Percentiles rank a stretch among this genome's conserved stretches.
phyloP scores from a whole-genome alignment of 2,888 invertebrate genomes.

The Gerris lacustris region DNA sequence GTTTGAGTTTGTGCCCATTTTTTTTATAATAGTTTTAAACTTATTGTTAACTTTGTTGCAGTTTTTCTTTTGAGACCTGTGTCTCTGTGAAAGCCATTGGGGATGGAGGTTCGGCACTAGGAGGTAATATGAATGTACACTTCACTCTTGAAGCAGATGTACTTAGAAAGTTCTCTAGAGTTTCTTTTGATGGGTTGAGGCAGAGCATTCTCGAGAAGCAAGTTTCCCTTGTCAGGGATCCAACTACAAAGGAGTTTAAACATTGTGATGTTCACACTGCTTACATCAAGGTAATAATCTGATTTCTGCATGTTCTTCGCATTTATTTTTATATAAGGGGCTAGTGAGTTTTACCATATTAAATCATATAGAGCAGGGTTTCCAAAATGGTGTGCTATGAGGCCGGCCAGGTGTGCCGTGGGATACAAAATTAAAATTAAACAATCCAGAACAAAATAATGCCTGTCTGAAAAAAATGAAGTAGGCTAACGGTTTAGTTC shows the following conservation, averaged over 20 bases:
- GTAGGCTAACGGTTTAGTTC: too few species aligned
- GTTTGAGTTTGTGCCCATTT: too few species aligned
- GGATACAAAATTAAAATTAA: too few species aligned
- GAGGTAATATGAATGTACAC: conserved; percentile 44
- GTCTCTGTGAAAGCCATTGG: conserved; percentile 56
- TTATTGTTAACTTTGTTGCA: conserved; percentile 30
- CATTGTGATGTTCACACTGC: conserved; percentile 65
- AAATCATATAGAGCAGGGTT: too few species aligned
- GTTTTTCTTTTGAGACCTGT: conserved; percentile 71
- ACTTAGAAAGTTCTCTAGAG: conserved; percentile 63
- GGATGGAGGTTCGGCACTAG: conserved; percentile 35
- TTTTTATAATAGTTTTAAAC: too few species aligned
- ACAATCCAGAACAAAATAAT: too few species aligned
- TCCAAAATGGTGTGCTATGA: too few species aligned
- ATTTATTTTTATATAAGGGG: too few species aligned
- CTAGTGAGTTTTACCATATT: too few species aligned
- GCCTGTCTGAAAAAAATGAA: too few species aligned
- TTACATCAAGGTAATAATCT: conserved; percentile 54
- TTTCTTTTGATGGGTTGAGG: conserved; percentile 46
- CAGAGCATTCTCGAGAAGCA: background rate
- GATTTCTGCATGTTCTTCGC: too few species aligned
- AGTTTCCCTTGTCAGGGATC: conserved; percentile 28
- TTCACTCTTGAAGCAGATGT: conserved; percentile 72
- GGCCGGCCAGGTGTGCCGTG: too few species aligned
- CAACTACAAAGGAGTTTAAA: conserved; percentile 32